Percentiles rank a stretch among this genome's conserved stretches.
Evolutionary conservation across 2,113 vertebrate species (phyloP).

Genomic region (Parus major): DNA sequence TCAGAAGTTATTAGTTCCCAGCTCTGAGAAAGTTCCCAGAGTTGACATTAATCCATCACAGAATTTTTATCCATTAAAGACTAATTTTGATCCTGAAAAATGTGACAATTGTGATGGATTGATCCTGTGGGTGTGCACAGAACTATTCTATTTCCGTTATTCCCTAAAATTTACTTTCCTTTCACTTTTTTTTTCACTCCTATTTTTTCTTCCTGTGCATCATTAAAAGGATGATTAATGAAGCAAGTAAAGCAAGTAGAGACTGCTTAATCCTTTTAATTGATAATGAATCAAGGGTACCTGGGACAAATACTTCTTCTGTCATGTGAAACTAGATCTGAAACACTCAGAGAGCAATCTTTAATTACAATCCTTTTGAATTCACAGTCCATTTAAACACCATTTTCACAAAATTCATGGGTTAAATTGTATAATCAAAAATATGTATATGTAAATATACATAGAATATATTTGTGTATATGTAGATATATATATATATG

Average conservation of each 20-base stretch:
- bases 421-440: not conserved
- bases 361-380: not conserved
- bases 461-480: not conserved
- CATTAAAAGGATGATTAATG: constrained; percentile 55
- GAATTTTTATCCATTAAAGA: constrained; percentile 20
- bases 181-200: not conserved
- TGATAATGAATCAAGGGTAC: constrained; percentile 17
- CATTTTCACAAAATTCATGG: not conserved
- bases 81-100: constrained; percentile 28
- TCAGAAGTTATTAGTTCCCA: not conserved
- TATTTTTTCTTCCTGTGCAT: constrained; percentile 34
- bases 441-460: not conserved
- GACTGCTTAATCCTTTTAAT: constrained; percentile 20
- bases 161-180: not conserved
- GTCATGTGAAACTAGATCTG: not conserved
- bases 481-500: not conserved
- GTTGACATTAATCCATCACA: not conserved
- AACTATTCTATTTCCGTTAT: constrained; percentile 8
- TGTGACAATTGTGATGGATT: not conserved
- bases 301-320: not conserved
- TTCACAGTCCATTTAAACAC: not conserved
- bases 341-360: not conserved
- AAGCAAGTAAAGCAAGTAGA: constrained; percentile 13
- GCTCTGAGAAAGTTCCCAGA: not conserved
- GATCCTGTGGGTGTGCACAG: not conserved